Base-by-base conservation (phyloP, 2,888 invertebrate species). In the Tachina grossa region DNA sequence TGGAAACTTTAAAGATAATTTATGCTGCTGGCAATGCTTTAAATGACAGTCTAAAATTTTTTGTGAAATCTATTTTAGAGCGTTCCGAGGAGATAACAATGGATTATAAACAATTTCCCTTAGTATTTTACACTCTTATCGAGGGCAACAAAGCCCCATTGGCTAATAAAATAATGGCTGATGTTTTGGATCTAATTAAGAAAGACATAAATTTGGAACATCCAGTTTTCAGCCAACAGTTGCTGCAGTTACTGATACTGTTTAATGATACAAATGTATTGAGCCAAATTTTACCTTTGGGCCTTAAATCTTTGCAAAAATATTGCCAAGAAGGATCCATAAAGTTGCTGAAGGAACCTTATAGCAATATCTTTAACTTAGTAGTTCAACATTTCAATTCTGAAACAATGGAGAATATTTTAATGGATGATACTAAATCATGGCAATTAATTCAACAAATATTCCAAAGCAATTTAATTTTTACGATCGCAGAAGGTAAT, bases 51-150 rank as follows among this genome's bases (percentile, higher is more conserved):
- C 82, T 88, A 89, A 94, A 65, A 93, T 94, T 72, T 87, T 95
- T 89, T 61, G 87, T 92, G 0, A 65, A 87, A 4, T 76, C 86
- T 9, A 78, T 92, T 14, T 61, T 92, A 14, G 88, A 87, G 47
- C 93, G 94, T 59, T 93, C 92, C 83, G 92, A 94, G 76, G 96
- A 96, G 90, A 93, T 97, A 55, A 87, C 94, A 43, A 90, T 96
- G 85, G 96, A 97, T 88, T 92, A 94, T 51, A 94, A 96, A 85
- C 96, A 96, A 89, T 91, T 96, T 19, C 93, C 94, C 0, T 92
- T 96, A 53, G 93, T 95, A 22, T 89, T 96, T 1, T 95, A 94
- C 87, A 95, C 94, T 13, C 92, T 95, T 76, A 88, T 96, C 11
- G 87, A 88, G n/a, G 69, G 82, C 43, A 41, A 41, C 31, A 85